A percentile compares a stretch with the other conserved stretches of the same genome.
Conservation (phyloP, 2,797 vertebrate genomes). For the Centroberyx gerrardi region DNA sequence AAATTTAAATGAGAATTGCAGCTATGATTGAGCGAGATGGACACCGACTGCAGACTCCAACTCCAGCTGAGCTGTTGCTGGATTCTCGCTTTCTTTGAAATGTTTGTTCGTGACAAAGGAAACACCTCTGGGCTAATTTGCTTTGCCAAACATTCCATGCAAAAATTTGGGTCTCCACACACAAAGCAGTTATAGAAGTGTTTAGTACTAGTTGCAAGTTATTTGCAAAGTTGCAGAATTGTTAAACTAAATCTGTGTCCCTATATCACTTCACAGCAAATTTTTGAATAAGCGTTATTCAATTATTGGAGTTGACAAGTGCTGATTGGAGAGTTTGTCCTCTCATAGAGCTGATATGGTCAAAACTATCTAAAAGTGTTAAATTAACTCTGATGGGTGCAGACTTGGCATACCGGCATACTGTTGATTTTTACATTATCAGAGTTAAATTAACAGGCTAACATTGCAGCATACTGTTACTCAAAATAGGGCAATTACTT, state of each 20-base stretch:
- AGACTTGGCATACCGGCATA: too few species aligned
- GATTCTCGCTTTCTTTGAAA: too few species aligned
- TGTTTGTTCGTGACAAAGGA: too few species aligned
- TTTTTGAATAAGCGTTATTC: too few species aligned
- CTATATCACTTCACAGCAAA: background rate
- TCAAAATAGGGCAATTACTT: background rate
- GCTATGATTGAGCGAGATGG: conserved; percentile 37
- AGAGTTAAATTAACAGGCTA: too few species aligned
- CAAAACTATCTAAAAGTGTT: background rate
- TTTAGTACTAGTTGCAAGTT: background rate
- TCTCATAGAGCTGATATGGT: background rate
- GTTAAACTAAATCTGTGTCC: background rate
- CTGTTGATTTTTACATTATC: too few species aligned
- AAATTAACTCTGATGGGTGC: background rate
- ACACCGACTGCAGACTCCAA: conserved; percentile 9
- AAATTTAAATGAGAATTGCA: conserved; percentile 59
- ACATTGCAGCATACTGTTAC: background rate
- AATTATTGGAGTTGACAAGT: too few species aligned
- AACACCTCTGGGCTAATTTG: background rate
- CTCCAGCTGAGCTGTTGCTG: background rate
- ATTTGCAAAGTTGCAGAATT: background rate
- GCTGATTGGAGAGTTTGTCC: background rate
- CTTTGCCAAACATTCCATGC: background rate
- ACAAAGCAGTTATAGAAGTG: background rate
- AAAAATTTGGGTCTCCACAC: background rate